These are phyloP conservation scores for Buceros bicornis DNA, from an alignment of 2,797 vertebrate species.

Conservation along the genomic window DNA sequence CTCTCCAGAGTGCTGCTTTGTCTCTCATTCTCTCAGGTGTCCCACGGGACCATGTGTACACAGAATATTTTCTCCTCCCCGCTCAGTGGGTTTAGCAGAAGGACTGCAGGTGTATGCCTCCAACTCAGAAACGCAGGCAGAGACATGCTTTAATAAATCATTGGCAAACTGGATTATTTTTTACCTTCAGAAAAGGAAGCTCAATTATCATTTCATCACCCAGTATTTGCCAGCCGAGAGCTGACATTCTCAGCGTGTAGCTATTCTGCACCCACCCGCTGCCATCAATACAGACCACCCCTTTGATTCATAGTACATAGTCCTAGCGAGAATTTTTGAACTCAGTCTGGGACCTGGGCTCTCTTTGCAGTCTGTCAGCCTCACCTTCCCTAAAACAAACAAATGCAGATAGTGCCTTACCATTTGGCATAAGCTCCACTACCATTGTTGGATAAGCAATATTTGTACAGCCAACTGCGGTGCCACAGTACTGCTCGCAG, in stretches of 20 bases:
- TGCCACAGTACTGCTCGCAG: conserved; percentile 83
- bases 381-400: background rate
- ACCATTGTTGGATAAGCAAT: conserved; percentile 94
- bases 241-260: background rate
- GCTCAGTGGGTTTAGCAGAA: background rate
- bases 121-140: background rate
- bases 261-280: background rate
- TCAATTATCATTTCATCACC: background rate
- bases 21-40: background rate
- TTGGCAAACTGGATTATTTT: background rate
- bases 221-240: background rate
- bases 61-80: background rate
- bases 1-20: background rate
- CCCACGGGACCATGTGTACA: background rate
- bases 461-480: conserved; percentile 91
- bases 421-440: conserved; percentile 93
- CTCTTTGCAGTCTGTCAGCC: background rate
- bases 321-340: background rate
- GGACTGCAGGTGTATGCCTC: background rate
- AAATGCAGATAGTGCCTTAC: conserved; percentile 73
- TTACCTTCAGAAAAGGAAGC: background rate
- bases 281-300: background rate
- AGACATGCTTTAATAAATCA: background rate
- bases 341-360: background rate
- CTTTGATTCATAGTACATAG: background rate